Conservation (phyloP, 2,113 vertebrate genomes). For the Alethe castanea region DNA sequence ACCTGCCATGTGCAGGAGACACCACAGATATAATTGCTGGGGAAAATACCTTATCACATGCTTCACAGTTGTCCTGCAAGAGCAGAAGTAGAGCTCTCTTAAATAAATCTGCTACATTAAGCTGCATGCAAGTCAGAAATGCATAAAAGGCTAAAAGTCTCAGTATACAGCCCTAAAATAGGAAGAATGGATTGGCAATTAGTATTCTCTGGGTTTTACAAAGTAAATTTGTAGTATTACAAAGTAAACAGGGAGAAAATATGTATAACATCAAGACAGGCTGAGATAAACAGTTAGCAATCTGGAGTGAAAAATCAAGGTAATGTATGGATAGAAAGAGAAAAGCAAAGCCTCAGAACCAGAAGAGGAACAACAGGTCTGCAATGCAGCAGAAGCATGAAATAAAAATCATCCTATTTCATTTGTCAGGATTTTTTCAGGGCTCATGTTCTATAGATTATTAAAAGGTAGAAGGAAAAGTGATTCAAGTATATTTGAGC, state of each 20-base stretch:
- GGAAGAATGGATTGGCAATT: background rate
- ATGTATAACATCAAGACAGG: background rate
- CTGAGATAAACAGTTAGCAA: background rate
- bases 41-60: background rate
- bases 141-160: background rate
- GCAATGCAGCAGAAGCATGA: background rate
- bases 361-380: background rate
- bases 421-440: background rate
- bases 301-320: background rate
- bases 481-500: background rate
- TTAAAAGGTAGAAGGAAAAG: background rate
- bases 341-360: background rate
- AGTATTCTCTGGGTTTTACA: background rate
- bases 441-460: background rate
- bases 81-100: background rate
- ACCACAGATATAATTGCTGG: background rate
- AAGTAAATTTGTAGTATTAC: background rate
- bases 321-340: background rate
- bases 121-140: background rate
- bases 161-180: background rate
- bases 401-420: background rate
- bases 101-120: background rate
- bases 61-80: background rate
- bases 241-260: background rate
- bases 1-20: background rate